Conservation (phyloP, 2,888 invertebrate species). For the Nemurella pictetii region DNA sequence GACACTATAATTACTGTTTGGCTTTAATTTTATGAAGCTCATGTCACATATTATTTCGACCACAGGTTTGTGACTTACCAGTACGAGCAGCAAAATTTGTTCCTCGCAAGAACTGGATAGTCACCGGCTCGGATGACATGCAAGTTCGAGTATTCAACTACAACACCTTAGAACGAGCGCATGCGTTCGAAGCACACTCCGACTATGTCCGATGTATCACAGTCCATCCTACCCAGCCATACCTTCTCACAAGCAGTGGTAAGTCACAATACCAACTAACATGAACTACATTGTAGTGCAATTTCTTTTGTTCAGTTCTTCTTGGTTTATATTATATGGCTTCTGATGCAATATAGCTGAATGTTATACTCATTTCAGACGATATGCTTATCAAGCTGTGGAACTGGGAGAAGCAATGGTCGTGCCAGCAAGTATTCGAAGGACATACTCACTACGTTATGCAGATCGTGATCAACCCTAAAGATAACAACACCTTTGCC, state of each 20-base stretch:
- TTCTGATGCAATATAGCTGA: too few relatives aligned
- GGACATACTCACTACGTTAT: constrained; percentile 99
- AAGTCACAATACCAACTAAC: constrained; percentile 50
- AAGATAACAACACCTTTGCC: constrained; percentile 99
- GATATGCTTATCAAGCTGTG: constrained; percentile 98
- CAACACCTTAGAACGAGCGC: constrained; percentile 94
- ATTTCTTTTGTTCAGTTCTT: not conserved
- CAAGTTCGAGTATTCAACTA: constrained; percentile 96
- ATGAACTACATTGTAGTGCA: not conserved
- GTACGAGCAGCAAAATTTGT: constrained; percentile 96
- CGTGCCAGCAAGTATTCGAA: constrained; percentile 97
- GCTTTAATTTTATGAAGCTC: not conserved
- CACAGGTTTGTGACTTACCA: constrained; percentile 85
- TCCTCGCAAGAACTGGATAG: constrained; percentile 97
- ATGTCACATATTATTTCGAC: not conserved
- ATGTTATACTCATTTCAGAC: constrained; percentile 62
- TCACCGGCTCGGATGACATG: constrained; percentile 97
- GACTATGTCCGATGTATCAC: constrained; percentile 97
- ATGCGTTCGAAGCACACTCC: constrained; percentile 97
- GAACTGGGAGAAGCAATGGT: constrained; percentile 99
- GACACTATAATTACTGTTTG: not conserved
- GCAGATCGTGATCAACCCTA: constrained; percentile 99
- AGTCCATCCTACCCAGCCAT: constrained; percentile 96
- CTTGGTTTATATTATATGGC: not conserved
- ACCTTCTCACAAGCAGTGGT: constrained; percentile 96